Conservation (phyloP, 2,113 vertebrate species). For the Forbesichthys agassizii region DNA sequence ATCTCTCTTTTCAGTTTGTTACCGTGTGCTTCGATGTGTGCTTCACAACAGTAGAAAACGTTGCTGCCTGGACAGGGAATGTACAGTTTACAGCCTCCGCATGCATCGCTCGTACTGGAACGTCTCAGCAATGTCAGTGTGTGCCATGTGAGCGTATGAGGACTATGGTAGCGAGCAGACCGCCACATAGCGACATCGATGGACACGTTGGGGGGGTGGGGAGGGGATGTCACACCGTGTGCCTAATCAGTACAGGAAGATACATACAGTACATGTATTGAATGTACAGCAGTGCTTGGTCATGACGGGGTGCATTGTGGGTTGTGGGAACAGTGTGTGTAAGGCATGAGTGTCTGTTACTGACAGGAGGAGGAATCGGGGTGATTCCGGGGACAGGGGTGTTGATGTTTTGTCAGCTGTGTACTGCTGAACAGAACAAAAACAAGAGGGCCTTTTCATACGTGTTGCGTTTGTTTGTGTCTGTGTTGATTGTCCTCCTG, state of each 20-base stretch:
- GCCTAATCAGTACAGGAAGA: constrained; percentile 46
- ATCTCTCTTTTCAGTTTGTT: constrained; percentile 7
- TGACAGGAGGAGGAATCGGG: constrained; percentile 26
- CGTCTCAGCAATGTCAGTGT: constrained; percentile 20
- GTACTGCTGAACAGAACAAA: constrained; percentile 33
- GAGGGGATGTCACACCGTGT: constrained; percentile 30
- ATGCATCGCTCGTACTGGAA: constrained; percentile 21
- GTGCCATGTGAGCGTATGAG: constrained; percentile 40
- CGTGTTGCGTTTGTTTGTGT: too few relatives aligned
- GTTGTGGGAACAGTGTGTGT: constrained; percentile 42
- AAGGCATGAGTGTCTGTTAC: constrained; percentile 69
- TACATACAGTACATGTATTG: constrained; percentile 29
- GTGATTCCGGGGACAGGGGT: constrained; percentile 5
- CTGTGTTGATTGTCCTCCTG: not conserved
- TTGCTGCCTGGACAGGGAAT: constrained; percentile 34
- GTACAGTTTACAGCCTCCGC: constrained; percentile 25
- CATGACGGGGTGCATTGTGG: constrained; percentile 35
- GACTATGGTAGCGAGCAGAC: constrained; percentile 1
- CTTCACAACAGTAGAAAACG: constrained; percentile 37
- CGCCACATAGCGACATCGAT: too few relatives aligned
- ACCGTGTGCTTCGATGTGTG: constrained; percentile 19
- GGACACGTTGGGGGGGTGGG: too few relatives aligned
- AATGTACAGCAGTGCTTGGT: constrained; percentile 50
- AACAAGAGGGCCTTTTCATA: not conserved
- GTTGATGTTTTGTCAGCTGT: constrained; percentile 10